Conservation (phyloP, 2,797 vertebrate species). For the Picus viridis region DNA sequence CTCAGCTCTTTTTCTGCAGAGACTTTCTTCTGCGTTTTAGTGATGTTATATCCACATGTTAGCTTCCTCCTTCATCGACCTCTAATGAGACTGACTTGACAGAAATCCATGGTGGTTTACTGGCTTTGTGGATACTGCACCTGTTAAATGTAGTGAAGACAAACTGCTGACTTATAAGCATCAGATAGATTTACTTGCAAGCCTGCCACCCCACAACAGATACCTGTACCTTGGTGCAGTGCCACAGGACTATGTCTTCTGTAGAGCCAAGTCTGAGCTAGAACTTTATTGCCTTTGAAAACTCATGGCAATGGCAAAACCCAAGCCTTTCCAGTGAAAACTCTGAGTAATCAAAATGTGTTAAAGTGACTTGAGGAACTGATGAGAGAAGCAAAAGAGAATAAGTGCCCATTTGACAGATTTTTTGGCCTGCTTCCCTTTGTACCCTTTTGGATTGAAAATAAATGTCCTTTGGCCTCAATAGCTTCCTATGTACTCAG, state of each 20-base stretch:
- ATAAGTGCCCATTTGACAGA: neutral
- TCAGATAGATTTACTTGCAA: neutral
- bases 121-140: neutral
- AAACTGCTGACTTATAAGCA: neutral
- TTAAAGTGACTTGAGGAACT: neutral
- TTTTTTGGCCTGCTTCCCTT: neutral
- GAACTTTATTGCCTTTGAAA: neutral
- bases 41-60: accelerated
- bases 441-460: neutral
- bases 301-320: accelerated
- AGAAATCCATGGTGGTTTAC: neutral
- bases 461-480: neutral
- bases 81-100: neutral
- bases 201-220: neutral
- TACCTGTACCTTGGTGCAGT: no score
- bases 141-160: neutral
- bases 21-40: neutral
- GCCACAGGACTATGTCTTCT: neutral
- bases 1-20: neutral
- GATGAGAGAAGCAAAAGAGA: neutral
- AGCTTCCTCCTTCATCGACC: neutral
- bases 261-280: neutral
- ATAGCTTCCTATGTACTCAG: neutral
- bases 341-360: neutral
- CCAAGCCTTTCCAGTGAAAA: neutral